Evolutionary conservation across 1,140 invertebrate genomes (phyloP).

Genomic region (Drosophila pachea): DNA sequence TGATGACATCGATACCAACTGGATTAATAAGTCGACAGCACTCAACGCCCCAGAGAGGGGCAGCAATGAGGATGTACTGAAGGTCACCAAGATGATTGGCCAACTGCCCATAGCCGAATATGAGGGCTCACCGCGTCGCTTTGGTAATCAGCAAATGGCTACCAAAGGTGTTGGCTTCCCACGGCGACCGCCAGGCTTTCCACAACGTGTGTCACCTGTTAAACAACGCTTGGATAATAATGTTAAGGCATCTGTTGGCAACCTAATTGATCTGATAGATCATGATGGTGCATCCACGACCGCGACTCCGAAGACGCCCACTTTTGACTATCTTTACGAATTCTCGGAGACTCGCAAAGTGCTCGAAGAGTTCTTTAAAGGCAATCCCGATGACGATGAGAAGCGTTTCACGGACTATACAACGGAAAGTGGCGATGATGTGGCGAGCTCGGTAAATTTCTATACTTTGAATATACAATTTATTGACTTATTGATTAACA

Average conservation of each 20-base stretch:
- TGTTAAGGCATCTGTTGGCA: constrained; percentile 52
- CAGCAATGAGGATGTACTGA: constrained; percentile 80
- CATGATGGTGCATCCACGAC: constrained; percentile 43
- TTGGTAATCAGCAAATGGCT: constrained; percentile 81
- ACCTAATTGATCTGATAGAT: constrained; percentile 65
- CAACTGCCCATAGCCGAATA: constrained; percentile 85
- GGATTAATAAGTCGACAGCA: constrained; percentile 79
- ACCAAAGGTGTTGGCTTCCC: constrained; percentile 58
- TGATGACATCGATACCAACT: constrained; percentile 88
- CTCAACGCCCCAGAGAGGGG: constrained; percentile 17
- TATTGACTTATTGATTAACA: neutral
- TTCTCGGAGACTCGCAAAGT: constrained; percentile 95
- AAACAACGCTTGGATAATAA: constrained; percentile 30
- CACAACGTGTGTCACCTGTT: constrained; percentile 80
- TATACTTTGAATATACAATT: neutral
- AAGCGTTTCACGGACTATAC: constrained; percentile 79
- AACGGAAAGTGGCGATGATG: constrained; percentile 73
- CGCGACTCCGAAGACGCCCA: constrained; percentile 78
- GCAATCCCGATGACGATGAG: constrained; percentile 82
- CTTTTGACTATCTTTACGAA: constrained; percentile 92
- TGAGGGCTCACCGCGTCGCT: constrained; percentile 92
- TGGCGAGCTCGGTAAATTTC: constrained; percentile 57
- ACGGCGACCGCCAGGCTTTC: constrained; percentile 85
- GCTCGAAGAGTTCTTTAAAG: constrained; percentile 93
- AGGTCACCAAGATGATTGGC: constrained; percentile 90